Conservation (phyloP, 2,888 invertebrate species). For the Odontomyia ornata region DNA sequence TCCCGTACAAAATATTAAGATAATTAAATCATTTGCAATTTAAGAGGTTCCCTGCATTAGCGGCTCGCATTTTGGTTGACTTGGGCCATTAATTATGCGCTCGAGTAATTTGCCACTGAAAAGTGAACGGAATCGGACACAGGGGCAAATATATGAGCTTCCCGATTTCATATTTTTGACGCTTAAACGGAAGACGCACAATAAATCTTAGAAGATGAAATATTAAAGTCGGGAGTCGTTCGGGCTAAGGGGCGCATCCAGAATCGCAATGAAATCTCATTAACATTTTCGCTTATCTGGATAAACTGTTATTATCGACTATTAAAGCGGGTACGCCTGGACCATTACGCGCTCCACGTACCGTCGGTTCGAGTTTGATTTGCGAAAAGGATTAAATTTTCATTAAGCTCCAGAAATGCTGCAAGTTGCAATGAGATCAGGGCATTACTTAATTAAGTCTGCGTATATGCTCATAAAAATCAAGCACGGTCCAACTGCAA, state of each 20-base stretch:
- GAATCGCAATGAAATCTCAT: slow-evolving; percentile 38
- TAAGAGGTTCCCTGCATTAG: slow-evolving; percentile 11
- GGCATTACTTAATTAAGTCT: slow-evolving; percentile 43
- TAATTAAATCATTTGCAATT: slow-evolving; percentile 44
- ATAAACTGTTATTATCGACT: slow-evolving; percentile 45
- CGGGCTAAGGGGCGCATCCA: not conserved
- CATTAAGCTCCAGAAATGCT: slow-evolving; percentile 1
- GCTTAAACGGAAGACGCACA: slow-evolving; percentile 7
- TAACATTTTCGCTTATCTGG: slow-evolving; percentile 35
- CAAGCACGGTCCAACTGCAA: not conserved
- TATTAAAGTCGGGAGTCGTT: slow-evolving; percentile 15
- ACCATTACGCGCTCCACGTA: slow-evolving; percentile 12
- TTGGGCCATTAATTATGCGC: slow-evolving; percentile 13
- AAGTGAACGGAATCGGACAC: slow-evolving; percentile 30
- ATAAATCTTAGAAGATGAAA: slow-evolving; percentile 44
- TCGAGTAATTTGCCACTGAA: slow-evolving; percentile 40
- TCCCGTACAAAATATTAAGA: slow-evolving; percentile 4
- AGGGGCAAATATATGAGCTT: not conserved
- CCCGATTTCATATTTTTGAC: not conserved
- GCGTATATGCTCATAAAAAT: slow-evolving; percentile 21
- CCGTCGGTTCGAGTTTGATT: slow-evolving; percentile 16
- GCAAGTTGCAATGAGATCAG: slow-evolving; percentile 34
- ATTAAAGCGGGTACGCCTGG: slow-evolving; percentile 36
- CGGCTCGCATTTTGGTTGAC: slow-evolving; percentile 5
- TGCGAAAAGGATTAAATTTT: slow-evolving; percentile 39